Percentiles rank a stretch among this genome's conserved stretches.
These are phyloP conservation scores for Sycophila texana DNA, from an alignment of 2,888 invertebrate species.

Conservation along the genomic window DNA sequence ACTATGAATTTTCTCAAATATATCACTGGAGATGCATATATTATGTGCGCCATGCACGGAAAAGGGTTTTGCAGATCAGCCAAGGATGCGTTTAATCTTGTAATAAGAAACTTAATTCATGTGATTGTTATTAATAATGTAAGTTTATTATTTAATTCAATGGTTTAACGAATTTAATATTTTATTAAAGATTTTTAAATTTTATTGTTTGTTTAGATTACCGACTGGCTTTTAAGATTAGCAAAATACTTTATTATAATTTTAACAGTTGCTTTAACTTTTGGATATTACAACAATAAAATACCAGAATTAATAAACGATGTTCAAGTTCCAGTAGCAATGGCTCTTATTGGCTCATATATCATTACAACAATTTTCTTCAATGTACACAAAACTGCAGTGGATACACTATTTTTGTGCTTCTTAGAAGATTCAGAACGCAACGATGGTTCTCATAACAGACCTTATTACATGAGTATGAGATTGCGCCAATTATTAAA, in stretches of 20 bases:
- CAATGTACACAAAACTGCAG: slow-evolving; percentile 95
- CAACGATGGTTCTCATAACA: slow-evolving; percentile 92
- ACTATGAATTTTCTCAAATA: slow-evolving; percentile 91
- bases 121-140: slow-evolving; percentile 89
- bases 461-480: slow-evolving; percentile 96
- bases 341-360: slow-evolving; percentile 89
- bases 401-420: slow-evolving; percentile 96
- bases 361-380: slow-evolving; percentile 93
- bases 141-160: slow-evolving; percentile 50
- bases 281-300: slow-evolving; percentile 79
- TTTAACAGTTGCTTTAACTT: slow-evolving; percentile 85
- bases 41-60: slow-evolving; percentile 97
- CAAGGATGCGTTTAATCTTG: slow-evolving; percentile 89
- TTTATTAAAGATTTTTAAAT: background rate
- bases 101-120: slow-evolving; percentile 89
- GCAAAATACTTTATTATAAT: slow-evolving; percentile 91
- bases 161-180: background rate
- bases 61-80: slow-evolving; percentile 94
- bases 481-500: slow-evolving; percentile 92
- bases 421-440: slow-evolving; percentile 97
- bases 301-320: slow-evolving; percentile 81
- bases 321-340: slow-evolving; percentile 87
- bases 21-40: slow-evolving; percentile 91
- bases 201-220: slow-evolving; percentile 79
- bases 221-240: slow-evolving; percentile 93